Percentiles rank a stretch among this genome's conserved stretches.
These are phyloP conservation scores for Thalassoma bifasciatum DNA, from an alignment of 2,113 vertebrate genomes.

Conservation along the genomic window DNA sequence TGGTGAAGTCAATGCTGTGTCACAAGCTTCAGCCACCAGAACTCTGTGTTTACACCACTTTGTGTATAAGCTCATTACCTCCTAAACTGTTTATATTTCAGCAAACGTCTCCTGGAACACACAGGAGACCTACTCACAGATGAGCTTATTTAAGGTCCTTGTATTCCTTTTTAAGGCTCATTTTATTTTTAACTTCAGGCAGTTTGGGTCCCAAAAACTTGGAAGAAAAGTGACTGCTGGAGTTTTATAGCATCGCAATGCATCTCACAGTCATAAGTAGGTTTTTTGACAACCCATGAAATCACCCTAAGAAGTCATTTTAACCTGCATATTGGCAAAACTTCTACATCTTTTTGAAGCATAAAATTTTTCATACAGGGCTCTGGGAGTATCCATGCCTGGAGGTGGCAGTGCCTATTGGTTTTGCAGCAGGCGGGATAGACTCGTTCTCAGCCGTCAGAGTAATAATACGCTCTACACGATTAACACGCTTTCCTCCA, in stretches of 20 bases:
- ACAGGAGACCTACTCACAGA: not conserved
- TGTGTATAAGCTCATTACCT: conserved; percentile 24
- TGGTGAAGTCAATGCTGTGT: conserved; percentile 59
- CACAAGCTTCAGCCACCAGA: conserved; percentile 13
- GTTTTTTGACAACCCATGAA: conserved; percentile 36
- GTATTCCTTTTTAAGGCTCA: conserved; percentile 4
- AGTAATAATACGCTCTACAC: conserved; percentile 69
- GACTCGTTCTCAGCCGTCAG: conserved; percentile 38
- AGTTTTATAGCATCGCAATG: conserved; percentile 4
- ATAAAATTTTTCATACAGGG: conserved; percentile 43
- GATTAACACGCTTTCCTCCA: conserved; percentile 74
- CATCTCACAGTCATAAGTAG: conserved; percentile 21
- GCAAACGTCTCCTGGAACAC: not conserved
- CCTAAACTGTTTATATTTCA: conserved; percentile 36
- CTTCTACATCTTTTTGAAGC: conserved; percentile 36
- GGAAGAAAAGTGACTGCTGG: not conserved
- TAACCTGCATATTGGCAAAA: conserved; percentile 35
- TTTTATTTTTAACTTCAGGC: conserved; percentile 11
- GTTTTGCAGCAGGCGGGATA: conserved; percentile 64
- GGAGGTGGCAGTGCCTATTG: conserved; percentile 43
- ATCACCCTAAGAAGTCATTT: conserved; percentile 37
- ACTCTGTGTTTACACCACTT: conserved; percentile 44
- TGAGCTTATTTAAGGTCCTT: not conserved
- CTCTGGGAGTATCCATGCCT: conserved; percentile 43
- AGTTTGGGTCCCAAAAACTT: not conserved